Base-by-base conservation (phyloP, 1,140 invertebrate species). In the Whitmania pigra region DNA sequence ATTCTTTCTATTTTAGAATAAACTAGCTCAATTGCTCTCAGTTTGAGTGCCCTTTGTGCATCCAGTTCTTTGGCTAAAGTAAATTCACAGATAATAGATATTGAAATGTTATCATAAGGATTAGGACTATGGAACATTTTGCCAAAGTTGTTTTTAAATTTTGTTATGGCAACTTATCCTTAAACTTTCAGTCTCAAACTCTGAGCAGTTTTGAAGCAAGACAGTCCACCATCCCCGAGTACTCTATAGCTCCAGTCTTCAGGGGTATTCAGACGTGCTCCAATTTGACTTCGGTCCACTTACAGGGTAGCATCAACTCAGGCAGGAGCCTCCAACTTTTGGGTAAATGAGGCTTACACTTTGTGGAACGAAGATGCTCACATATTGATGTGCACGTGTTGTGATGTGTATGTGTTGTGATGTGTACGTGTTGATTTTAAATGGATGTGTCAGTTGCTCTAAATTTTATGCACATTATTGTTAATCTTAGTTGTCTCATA, bases 261-360 rank as follows among this genome's bases (percentile, higher is more conserved):
- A 63, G 57, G 57, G 57, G 57, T 7, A 31, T 63, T 18, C 57
- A 63, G 57, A 31, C 11, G 3, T 63, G 57, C 29, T 63, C 57
- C 57, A 63, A 63, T 15, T 31, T 63, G 57, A 22, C 22, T 20
- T 22, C 57, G 6, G 22, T 63, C 9, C 57, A 63, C 29, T 31
- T 63, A n/a, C 57, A 63, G 57, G 29, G 29, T 63, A 25, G 22
- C 22, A 63, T 63, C 29, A 63, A 22, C 57, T 63, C 57, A n/a
- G 57, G 57, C 22, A 22, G 57, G 29, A 22, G 29, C 18, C 57
- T 63, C 22, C 57, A 63, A 31, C 29, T 63, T 22, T 31, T 63
- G 22, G 22, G 57, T 63, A 25, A 63, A 20, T 57, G 54, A n/a
- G 31, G 6, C 31, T 36, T 36, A 36, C 31, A 36, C 31, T 36